These are phyloP conservation scores for Caiman crocodilus DNA, from an alignment of 2,797 vertebrate species.

Conservation along the genomic window DNA sequence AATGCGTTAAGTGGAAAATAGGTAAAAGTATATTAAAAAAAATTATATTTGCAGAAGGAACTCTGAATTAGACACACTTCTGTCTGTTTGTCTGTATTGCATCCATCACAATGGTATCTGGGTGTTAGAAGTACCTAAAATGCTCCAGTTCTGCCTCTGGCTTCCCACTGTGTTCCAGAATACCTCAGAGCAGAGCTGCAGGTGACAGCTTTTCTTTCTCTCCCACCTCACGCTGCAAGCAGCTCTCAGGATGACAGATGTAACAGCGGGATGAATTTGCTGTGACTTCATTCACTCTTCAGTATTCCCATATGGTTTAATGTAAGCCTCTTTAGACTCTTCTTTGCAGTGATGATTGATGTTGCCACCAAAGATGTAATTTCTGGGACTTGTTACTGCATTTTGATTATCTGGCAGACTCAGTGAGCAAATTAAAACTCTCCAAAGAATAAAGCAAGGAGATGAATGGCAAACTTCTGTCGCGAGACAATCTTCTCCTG, in stretches of 20 bases:
- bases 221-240: rapidly evolving
- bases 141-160: rapidly evolving
- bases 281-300: background rate
- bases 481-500: background rate
- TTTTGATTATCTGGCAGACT: rapidly evolving
- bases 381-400: background rate
- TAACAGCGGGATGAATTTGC: background rate
- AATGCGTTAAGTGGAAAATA: background rate
- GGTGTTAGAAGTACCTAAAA: rapidly evolving
- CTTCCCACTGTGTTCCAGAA: background rate
- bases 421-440: background rate
- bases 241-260: rapidly evolving
- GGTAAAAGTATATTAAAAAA: background rate
- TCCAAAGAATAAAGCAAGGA: background rate
- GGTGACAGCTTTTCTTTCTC: background rate
- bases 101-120: rapidly evolving
- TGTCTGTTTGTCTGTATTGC: background rate
- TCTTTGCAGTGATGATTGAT: background rate
- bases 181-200: background rate
- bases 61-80: background rate
- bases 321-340: background rate
- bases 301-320: background rate
- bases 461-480: background rate
- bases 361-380: background rate
- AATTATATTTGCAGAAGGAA: background rate